Evolutionary conservation across 2,888 invertebrate genomes (phyloP).

Genomic region (Drosophila cognata): DNA sequence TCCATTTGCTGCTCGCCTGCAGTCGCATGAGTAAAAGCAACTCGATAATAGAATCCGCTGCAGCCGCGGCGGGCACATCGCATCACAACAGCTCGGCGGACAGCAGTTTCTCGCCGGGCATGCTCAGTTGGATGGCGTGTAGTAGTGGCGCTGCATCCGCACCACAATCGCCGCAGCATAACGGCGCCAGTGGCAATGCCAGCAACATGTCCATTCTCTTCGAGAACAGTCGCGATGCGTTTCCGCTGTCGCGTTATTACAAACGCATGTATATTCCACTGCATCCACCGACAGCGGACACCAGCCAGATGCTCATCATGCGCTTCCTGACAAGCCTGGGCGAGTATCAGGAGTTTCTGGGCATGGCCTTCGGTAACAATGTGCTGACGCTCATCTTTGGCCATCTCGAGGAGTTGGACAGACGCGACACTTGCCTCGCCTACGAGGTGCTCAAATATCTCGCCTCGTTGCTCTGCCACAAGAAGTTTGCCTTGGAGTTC

Average conservation of each 20-base stretch:
- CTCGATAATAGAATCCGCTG: conserved; percentile 32
- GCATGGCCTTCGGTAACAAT: conserved; percentile 96
- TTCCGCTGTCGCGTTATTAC: conserved; percentile 70
- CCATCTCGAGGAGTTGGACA: conserved; percentile 95
- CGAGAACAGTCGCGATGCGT: conserved; percentile 83
- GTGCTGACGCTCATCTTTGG: conserved; percentile 95
- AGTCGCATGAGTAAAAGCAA: conserved; percentile 69
- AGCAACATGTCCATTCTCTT: conserved; percentile 84
- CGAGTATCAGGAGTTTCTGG: conserved; percentile 98
- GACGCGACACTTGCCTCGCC: conserved; percentile 95
- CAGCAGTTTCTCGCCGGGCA: conserved; percentile 78
- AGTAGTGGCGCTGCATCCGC: conserved; percentile 72
- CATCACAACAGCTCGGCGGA: conserved; percentile 57
- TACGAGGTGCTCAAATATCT: conserved; percentile 98
- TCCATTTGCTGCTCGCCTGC: conserved; percentile 89
- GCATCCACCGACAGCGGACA: conserved; percentile 94
- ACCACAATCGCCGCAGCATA: conserved; percentile 83
- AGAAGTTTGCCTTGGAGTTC: conserved; percentile 99
- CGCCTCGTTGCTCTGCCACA: conserved; percentile 97
- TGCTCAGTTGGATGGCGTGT: conserved; percentile 80
- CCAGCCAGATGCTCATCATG: conserved; percentile 96
- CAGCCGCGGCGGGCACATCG: conserved; percentile 10
- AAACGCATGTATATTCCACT: conserved; percentile 89
- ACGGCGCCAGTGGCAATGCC: conserved; percentile 62
- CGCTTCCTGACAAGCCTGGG: conserved; percentile 98